Conservation (phyloP, 2,797 vertebrate genomes). For the Luscinia luscinia region DNA sequence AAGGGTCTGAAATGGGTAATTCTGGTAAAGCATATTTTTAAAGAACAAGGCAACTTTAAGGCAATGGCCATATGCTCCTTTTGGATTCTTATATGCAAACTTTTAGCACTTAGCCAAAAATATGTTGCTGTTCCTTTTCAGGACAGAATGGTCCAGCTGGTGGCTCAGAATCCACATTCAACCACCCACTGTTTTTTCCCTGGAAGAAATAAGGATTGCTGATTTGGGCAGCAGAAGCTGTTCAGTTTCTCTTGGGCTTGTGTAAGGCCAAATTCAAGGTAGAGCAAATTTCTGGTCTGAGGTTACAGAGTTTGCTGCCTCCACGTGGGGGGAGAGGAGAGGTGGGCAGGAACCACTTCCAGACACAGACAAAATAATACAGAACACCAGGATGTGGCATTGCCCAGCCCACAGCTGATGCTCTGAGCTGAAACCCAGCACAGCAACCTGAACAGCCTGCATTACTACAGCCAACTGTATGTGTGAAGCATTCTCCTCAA, state of each 20-base stretch:
- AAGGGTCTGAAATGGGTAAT: background rate
- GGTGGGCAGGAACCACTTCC: background rate
- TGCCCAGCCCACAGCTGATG: background rate
- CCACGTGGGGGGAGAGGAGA: fast-evolving
- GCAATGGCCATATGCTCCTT: background rate
- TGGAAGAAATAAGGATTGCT: background rate
- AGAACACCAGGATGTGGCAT: background rate
- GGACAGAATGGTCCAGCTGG: background rate
- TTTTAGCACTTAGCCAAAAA: background rate
- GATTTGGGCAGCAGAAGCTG: background rate
- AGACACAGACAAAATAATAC: background rate
- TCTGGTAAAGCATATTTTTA: background rate
- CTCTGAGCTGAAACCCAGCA: background rate
- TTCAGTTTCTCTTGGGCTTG: background rate
- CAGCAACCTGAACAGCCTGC: background rate
- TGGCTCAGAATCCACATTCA: background rate
- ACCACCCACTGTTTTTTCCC: background rate
- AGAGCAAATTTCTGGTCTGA: background rate
- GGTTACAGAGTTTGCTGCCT: background rate
- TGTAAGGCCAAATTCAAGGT: background rate
- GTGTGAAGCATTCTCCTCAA: background rate
- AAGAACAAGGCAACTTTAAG: background rate
- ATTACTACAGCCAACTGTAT: background rate
- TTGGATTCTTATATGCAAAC: background rate
- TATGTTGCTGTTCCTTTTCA: background rate